Conservation (phyloP, 2,113 vertebrate species). For the Oncorhynchus clarkii region DNA sequence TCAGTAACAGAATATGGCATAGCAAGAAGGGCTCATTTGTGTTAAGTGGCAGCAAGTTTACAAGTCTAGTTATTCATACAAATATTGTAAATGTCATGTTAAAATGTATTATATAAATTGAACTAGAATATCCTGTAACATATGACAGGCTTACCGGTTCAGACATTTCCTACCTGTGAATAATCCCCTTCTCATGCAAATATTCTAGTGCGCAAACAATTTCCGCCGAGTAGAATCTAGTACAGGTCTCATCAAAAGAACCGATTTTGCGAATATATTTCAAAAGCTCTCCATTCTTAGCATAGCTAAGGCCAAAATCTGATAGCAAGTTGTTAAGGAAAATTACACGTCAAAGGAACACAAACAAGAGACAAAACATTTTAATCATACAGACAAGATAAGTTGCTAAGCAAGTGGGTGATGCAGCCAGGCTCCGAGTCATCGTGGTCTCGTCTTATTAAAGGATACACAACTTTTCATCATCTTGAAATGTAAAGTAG, state of each 20-base stretch:
- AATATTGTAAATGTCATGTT: background rate
- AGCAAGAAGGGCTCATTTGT: background rate
- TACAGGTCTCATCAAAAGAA: slow-evolving; percentile 98
- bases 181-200: slow-evolving; percentile 94
- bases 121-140: background rate
- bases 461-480: slow-evolving; percentile 99
- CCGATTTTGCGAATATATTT: slow-evolving; percentile 99
- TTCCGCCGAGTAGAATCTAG: slow-evolving; percentile 97
- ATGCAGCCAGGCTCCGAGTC: background rate
- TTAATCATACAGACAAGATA: background rate
- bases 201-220: slow-evolving; percentile 95
- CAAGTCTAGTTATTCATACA: background rate
- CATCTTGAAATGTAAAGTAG: slow-evolving; percentile 99
- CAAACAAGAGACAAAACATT: background rate
- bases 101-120: background rate
- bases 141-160: background rate
- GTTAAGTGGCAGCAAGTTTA: too few relatives aligned
- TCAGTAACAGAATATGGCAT: background rate
- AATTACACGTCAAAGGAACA: background rate
- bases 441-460: slow-evolving; percentile 8
- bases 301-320: slow-evolving; percentile 99
- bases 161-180: slow-evolving; percentile 86
- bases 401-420: background rate
- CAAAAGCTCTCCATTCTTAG: slow-evolving; percentile 96
- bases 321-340: slow-evolving; percentile 64